Evolutionary conservation across 2,888 invertebrate genomes (phyloP).

Genomic region (Alviniconcha strummeri): DNA sequence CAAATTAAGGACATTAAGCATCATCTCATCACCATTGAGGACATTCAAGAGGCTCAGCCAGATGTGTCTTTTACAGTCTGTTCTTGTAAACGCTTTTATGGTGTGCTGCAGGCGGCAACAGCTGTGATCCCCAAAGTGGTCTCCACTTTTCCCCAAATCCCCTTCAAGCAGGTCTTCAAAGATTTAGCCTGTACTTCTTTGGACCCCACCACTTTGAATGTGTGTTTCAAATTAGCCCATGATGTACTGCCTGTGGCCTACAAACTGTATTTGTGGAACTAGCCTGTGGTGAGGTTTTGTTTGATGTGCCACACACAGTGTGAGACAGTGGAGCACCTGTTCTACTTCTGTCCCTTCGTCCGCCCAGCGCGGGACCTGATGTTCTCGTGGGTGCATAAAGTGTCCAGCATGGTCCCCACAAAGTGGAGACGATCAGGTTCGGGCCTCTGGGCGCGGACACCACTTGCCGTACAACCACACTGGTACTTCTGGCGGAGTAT

Average conservation of each 20-base stretch:
- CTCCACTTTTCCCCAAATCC: not conserved
- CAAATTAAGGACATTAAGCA: no score
- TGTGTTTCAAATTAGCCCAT: not conserved
- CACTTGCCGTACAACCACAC: no score
- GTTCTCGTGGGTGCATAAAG: no score
- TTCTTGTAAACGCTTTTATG: not conserved
- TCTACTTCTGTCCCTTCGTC: no score
- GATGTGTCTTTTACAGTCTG: not conserved
- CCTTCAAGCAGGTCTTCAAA: not conserved
- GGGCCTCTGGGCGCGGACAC: no score
- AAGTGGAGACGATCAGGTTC: no score
- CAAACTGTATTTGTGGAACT: not conserved
- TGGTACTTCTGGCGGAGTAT: no score
- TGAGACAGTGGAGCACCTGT: not conserved
- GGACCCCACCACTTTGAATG: no score
- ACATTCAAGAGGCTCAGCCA: no score
- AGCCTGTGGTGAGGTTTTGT: not conserved
- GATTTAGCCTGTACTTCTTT: not conserved
- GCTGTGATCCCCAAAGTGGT: not conserved
- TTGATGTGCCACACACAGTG: not conserved
- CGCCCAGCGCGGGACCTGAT: no score
- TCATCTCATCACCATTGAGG: no score
- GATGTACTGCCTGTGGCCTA: not conserved
- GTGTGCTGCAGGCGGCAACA: not conserved
- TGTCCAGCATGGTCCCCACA: no score